Evolutionary conservation across 2,113 vertebrate species (phyloP).

Genomic region (Piliocolobus tephrosceles): DNA sequence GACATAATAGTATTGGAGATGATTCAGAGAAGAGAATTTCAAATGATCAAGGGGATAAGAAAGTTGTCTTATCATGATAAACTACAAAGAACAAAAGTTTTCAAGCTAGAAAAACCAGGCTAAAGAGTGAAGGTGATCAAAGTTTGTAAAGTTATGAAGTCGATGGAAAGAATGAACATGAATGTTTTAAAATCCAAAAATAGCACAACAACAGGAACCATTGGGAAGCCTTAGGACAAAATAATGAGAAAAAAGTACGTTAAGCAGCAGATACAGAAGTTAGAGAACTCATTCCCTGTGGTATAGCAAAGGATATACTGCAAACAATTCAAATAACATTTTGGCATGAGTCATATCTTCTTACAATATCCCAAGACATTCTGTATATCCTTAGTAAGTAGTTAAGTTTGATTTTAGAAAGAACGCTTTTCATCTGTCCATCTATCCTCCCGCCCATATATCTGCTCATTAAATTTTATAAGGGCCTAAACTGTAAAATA

Average conservation of each 20-base stretch:
- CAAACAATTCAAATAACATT: not conserved
- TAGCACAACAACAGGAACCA: not conserved
- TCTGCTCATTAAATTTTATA: not conserved
- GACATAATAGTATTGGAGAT: not conserved
- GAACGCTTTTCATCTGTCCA: not conserved
- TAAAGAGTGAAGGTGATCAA: not conserved
- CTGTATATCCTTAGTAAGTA: not conserved
- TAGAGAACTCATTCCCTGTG: rapidly evolving
- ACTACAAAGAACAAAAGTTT: not conserved
- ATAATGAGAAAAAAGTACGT: not conserved
- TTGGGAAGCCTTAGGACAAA: not conserved
- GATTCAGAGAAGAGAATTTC: not conserved
- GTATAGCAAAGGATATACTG: not conserved
- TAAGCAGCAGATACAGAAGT: not conserved
- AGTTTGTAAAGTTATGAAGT: not conserved
- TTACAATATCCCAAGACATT: too few species aligned
- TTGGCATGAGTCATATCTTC: not conserved
- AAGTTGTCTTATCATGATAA: not conserved
- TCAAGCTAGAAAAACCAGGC: not conserved
- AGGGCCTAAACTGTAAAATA: not conserved
- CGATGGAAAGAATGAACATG: not conserved
- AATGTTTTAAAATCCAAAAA: not conserved
- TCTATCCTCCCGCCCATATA: not conserved
- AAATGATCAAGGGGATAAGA: not conserved
- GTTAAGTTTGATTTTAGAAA: not conserved